Evolutionary conservation across 2,888 invertebrate species (phyloP), one percentile per base, ranked within the genome.

Genomic region (Hypercompe scribonia): DNA sequence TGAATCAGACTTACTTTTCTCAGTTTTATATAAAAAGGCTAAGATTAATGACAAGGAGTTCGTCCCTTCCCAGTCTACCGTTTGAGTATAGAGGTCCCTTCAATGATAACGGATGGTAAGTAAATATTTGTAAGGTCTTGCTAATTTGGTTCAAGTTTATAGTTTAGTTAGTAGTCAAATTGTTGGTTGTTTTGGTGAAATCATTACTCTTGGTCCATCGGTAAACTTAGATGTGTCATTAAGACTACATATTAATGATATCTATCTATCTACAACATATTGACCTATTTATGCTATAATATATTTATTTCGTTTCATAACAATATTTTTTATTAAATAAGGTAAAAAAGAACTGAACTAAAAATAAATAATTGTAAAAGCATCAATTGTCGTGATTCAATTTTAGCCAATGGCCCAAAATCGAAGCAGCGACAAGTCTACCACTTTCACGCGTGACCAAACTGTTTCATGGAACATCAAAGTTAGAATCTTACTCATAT

Each of bases 21-120:
- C 10, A 8, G 24, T 13, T 68, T 68, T 68, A 34, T 58, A 36
- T 28, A 28, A 54, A 54, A 36, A 68, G 50, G 36, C 34, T 36
- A 68, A 68, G 68, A 68, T 68, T 58, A 58, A 58, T 68, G 68
- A 68, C 34, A 34, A 68, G 34, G n/a, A 58, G 68, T 34, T 54
- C 28, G 54, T 34, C n/a, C 50, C 36, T 54, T 54, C 36, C 50
- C 34, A 68, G 28, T 31, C 65, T 28, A 42, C 31, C 46, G 31
- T 66, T 31, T 31, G 31, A 31, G 66, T 31, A 36, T 11, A 24
- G 28, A 18, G 15, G 31, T 42, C 21, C 11, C 42, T 31, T 66
- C 21, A 10, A 5, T 11, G 1, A 66, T 31, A 42, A 24, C 24
- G 0, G 13, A 46, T 28, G 28, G 66, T 66, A 24, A 46, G 0